Evolutionary conservation across 2,113 vertebrate species (phyloP).

Genomic region (Plestiodon gilberti): DNA sequence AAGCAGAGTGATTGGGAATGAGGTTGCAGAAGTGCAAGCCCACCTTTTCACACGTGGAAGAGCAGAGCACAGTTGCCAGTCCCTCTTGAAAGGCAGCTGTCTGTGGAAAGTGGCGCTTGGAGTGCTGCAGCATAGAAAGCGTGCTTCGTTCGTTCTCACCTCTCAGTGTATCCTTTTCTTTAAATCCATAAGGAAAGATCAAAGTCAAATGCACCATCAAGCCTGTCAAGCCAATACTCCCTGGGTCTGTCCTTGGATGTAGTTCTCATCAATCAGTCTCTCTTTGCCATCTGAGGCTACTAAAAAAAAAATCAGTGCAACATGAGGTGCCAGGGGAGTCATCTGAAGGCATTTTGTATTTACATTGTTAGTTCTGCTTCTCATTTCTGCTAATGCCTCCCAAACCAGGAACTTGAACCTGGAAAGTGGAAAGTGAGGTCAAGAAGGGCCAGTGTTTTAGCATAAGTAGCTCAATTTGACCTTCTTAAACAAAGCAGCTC

Average conservation of each 20-base stretch:
- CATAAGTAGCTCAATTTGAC: not conserved
- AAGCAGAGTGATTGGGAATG: not conserved
- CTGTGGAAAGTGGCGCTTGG: constrained; percentile 25
- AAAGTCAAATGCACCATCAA: constrained; percentile 55
- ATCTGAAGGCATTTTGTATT: constrained; percentile 47
- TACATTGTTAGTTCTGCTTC: constrained; percentile 37
- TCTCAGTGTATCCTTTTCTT: constrained; percentile 17
- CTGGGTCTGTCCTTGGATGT: constrained; percentile 6
- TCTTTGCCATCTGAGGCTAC: not conserved
- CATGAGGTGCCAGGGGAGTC: constrained; percentile 29
- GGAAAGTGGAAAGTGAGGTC: not conserved
- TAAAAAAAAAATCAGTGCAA: constrained; percentile 35
- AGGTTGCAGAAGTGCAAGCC: constrained; percentile 7
- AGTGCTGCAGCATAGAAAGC: not conserved
- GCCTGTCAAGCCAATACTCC: constrained; percentile 43
- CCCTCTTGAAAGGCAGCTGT: constrained; percentile 7
- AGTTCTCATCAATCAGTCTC: constrained; percentile 49
- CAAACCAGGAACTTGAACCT: constrained; percentile 15
- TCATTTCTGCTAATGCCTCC: constrained; percentile 37
- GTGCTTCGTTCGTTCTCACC: not conserved
- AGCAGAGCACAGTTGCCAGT: constrained; percentile 7
- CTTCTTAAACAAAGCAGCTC: not conserved
- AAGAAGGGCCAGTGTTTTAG: not conserved
- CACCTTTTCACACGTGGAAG: not conserved
- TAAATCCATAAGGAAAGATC: not conserved